Evolutionary conservation across 2,797 vertebrate species (phyloP).

Genomic region (Muscicapa striata): DNA sequence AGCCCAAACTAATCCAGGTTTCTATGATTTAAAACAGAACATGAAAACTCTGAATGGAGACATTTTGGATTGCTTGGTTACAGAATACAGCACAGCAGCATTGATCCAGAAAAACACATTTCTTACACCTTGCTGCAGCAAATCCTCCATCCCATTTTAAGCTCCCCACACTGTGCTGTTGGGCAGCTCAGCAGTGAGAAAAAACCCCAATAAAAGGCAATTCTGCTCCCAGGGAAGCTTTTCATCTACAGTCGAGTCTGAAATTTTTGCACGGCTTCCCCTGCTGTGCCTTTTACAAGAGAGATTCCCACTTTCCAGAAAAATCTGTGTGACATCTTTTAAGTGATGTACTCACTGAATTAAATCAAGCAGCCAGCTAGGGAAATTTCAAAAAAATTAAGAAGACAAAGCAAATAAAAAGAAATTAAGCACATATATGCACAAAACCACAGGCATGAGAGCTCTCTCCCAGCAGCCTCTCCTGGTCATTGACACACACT

Average conservation of each 20-base stretch:
- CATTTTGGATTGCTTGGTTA: neutral
- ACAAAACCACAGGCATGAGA: neutral
- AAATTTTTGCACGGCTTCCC: neutral
- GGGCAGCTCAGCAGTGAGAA: neutral
- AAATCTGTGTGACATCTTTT: neutral
- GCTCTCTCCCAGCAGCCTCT: neutral
- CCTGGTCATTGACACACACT: neutral
- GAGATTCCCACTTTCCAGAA: neutral
- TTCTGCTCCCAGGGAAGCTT: neutral
- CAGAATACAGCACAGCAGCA: neutral
- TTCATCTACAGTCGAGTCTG: neutral
- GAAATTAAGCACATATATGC: neutral
- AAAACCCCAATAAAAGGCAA: neutral
- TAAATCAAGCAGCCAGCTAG: neutral
- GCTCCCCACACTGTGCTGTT: neutral
- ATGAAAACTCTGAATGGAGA: neutral
- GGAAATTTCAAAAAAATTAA: neutral
- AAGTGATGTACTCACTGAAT: neutral
- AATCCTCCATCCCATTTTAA: neutral
- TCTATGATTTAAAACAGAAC: neutral
- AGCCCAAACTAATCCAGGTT: neutral
- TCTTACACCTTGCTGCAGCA: neutral
- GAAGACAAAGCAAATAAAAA: neutral
- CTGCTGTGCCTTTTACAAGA: conserved; percentile 1
- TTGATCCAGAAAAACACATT: neutral